phyloP scores from a whole-genome alignment of 2,797 vertebrate species.

The Rhynchonycteris naso region DNA sequence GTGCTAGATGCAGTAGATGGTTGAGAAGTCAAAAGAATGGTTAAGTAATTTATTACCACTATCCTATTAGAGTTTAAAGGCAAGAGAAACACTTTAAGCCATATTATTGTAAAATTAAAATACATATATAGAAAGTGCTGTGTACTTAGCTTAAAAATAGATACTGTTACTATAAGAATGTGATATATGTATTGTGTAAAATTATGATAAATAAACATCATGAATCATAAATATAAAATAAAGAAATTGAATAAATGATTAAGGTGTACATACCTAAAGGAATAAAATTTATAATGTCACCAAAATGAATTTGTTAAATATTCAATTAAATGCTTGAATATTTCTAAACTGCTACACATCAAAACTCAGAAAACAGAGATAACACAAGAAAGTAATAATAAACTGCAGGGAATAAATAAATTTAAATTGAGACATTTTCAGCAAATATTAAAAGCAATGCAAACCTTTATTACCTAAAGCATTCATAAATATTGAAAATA shows the following conservation, averaged over 20 bases:
- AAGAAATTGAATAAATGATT: neutral
- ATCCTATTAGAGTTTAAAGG: neutral
- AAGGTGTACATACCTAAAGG: neutral
- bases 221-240: neutral
- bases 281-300: neutral
- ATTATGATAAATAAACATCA: neutral
- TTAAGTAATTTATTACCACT: neutral
- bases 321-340: constrained; percentile 22
- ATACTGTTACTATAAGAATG: neutral
- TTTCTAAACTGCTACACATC: neutral
- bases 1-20: neutral
- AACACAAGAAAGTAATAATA: neutral
- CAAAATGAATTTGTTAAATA: neutral
- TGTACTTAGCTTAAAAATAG: neutral
- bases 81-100: neutral
- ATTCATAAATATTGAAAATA: constrained; percentile 4
- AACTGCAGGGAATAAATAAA: neutral
- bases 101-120: neutral
- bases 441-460: neutral
- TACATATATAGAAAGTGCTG: neutral
- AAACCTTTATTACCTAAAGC: neutral
- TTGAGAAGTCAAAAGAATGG: neutral
- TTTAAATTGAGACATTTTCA: neutral
- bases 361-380: constrained; percentile 14
- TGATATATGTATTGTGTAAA: neutral